A percentile compares a stretch with the other conserved stretches of the same genome.
Evolutionary conservation across 2,113 vertebrate species (phyloP).

Genomic region (Manacus vitellinus): DNA sequence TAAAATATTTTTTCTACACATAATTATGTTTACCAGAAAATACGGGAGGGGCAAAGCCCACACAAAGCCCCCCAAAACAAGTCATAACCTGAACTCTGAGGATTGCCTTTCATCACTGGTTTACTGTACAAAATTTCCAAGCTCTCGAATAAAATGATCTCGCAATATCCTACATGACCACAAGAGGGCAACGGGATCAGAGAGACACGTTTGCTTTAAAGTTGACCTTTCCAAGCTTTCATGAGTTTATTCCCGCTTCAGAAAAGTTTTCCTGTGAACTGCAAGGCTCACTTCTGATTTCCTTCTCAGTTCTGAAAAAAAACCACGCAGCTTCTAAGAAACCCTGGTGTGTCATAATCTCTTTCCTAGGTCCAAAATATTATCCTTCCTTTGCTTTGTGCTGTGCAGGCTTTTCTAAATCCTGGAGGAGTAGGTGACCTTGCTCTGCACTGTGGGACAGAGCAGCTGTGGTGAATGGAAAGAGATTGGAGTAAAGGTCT

Average conservation of each 20-base stretch:
- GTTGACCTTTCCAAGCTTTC: not conserved
- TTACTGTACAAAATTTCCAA: not conserved
- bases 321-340: not conserved
- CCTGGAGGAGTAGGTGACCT: not conserved
- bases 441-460: not conserved
- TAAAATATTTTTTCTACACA: not conserved
- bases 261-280: not conserved
- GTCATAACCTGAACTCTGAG: not conserved
- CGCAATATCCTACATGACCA: not conserved
- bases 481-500: not conserved
- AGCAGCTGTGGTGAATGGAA: not conserved
- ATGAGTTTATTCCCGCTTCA: not conserved
- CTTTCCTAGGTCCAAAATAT: not conserved
- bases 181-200: not conserved
- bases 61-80: fast-evolving
- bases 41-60: fast-evolving
- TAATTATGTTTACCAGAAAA: not conserved
- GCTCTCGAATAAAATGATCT: fast-evolving
- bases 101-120: fast-evolving
- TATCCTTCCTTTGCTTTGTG: not conserved
- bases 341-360: not conserved
- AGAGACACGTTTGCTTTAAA: fast-evolving
- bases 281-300: not conserved
- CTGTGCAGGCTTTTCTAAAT: not conserved
- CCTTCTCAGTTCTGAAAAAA: not conserved